Percentiles rank a stretch among this genome's conserved stretches.
Conservation (phyloP, 2,797 vertebrate genomes). For the Vultur gryphus region DNA sequence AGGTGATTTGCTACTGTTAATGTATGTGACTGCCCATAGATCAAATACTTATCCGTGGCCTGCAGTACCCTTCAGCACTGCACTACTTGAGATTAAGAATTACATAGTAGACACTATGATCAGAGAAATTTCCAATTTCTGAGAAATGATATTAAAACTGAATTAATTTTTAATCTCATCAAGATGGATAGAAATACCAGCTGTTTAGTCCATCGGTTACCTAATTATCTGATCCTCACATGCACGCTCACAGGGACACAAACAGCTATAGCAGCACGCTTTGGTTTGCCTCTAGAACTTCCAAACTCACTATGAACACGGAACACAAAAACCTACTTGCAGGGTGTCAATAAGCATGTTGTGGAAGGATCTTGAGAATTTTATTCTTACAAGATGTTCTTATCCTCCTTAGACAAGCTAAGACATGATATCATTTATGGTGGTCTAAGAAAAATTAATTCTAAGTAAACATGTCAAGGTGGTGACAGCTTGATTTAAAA, state of each 20-base stretch:
- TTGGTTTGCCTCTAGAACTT: background rate
- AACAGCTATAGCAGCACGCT: background rate
- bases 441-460: background rate
- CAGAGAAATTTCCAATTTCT: background rate
- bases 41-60: background rate
- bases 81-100: background rate
- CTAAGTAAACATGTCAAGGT: background rate
- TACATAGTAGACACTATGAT: background rate
- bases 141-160: background rate
- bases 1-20: background rate
- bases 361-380: background rate
- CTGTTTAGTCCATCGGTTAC: background rate
- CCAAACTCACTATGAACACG: background rate
- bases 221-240: background rate
- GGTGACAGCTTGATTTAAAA: background rate
- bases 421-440: background rate
- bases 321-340: background rate
- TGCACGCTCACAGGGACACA: background rate
- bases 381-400: background rate
- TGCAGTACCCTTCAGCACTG: background rate
- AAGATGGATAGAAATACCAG: background rate
- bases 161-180: background rate
- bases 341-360: background rate
- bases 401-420: background rate
- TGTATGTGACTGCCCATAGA: background rate